Evolutionary conservation across 2,888 invertebrate genomes (phyloP), one percentile per base, ranked within the genome.

Genomic region (Pyrrhia umbra): DNA sequence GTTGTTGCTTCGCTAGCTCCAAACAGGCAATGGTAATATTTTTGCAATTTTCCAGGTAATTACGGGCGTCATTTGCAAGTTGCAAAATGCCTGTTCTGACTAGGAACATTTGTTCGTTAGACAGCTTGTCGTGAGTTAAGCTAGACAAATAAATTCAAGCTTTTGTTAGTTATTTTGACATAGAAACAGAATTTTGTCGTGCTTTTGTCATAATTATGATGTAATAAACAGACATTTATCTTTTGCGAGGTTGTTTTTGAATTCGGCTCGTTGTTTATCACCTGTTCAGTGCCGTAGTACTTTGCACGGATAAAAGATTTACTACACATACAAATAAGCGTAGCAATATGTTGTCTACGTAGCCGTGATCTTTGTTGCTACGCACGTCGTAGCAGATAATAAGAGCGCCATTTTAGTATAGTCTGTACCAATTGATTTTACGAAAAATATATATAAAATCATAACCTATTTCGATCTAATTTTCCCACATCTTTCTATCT

Each of bases 1-100:
- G 84, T 84, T 71, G 79, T 76, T 75, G 67, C 58, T 73, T 74
- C 50, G 57, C 66, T 58, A 62, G 74, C 57, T 70, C 56, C 62
- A 49, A 68, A 61, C 55, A 58, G 56, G 55, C 55, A 54, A 72
- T 47, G 58, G 51, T 66, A 64, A 68, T 71, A 49, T 72, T 75
- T 68, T 61, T 64, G 72, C 68, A 74, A 73, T 78, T 77, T 76
- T 68, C 58, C 27, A 25, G 23, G 68, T 69, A 75, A 79, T 79
- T 81, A 76, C 65, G 52, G 59, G 57, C 55, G 50, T 69, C 59
- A 66, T 74, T 75, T 72, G 68, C 69, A 45, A 75, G 60, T 76
- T 70, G 64, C 55, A 76, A 70, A 62, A 65, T 69, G 66, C 46
- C 51, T 63, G 66, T 57, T 55, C 54, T 74, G 58, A 52, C 59